Conservation (phyloP, 64 coral and sea anemone genomes). For the Pachyseris speciosa region DNA sequence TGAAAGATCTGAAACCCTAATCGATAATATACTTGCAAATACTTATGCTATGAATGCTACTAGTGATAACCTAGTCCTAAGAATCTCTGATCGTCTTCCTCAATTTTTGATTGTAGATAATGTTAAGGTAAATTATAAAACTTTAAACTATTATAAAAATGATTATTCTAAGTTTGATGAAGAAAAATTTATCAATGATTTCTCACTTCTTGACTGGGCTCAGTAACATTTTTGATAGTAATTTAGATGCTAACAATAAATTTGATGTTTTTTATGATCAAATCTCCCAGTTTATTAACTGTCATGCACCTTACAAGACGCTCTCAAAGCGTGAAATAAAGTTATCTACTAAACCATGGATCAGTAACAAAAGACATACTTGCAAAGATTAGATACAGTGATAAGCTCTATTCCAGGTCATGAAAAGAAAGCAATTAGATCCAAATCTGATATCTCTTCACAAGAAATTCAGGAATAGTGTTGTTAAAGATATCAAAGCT, state of each 20-base stretch:
- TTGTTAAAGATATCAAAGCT: slow-evolving; percentile 44
- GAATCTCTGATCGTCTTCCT: slow-evolving; percentile 44
- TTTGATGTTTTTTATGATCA: slow-evolving; percentile 48
- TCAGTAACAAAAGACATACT: slow-evolving; percentile 46
- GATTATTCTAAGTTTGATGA: slow-evolving; percentile 60
- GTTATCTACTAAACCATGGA: slow-evolving; percentile 49
- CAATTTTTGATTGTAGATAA: slow-evolving; percentile 55
- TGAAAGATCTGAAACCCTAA: slow-evolving; percentile 65
- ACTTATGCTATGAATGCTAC: slow-evolving; percentile 5
- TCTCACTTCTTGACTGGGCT: slow-evolving; percentile 28
- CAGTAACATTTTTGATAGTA: not conserved
- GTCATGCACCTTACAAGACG: slow-evolving; percentile 29
- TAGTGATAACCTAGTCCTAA: not conserved
- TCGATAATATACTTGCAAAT: slow-evolving; percentile 73
- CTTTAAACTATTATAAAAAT: slow-evolving; percentile 38
- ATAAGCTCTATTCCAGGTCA: slow-evolving; percentile 58
- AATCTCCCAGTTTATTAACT: slow-evolving; percentile 18
- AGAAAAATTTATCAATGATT: slow-evolving; percentile 22
- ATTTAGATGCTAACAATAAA: slow-evolving; percentile 40
- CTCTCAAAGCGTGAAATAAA: slow-evolving; percentile 50
- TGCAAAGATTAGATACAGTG: slow-evolving; percentile 41
- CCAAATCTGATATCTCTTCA: slow-evolving; percentile 15
- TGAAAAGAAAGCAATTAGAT: slow-evolving; percentile 7
- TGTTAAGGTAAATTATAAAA: slow-evolving; percentile 53
- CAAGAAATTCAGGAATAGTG: slow-evolving; percentile 43